A percentile compares a stretch with the other conserved stretches of the same genome.
Conservation (phyloP, 2,797 vertebrate species). For the Apogon hyalosoma region DNA sequence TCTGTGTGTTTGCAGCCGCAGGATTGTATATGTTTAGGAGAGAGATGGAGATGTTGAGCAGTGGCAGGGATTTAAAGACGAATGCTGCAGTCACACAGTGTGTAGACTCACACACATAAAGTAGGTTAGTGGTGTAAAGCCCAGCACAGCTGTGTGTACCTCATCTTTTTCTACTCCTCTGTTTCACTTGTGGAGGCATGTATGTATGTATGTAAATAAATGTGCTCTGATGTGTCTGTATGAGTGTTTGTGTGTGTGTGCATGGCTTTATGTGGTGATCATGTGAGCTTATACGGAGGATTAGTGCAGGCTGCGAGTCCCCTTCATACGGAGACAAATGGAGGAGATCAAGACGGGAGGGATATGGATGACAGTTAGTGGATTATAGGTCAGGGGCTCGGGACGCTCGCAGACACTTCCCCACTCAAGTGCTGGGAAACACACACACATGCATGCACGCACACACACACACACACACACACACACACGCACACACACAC, state of each 20-base stretch:
- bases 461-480: slow-evolving; percentile 8
- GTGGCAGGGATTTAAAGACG: slow-evolving; percentile 55
- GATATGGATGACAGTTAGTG: slow-evolving; percentile 65
- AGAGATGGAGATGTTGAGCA: slow-evolving; percentile 39
- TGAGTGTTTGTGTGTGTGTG: slow-evolving; percentile 12
- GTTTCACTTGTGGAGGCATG: slow-evolving; percentile 40
- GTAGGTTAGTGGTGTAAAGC: slow-evolving; percentile 75
- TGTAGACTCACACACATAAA: slow-evolving; percentile 56
- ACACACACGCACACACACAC: too few relatives aligned
- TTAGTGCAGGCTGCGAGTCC: slow-evolving; percentile 55
- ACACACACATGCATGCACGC: slow-evolving; percentile 8
- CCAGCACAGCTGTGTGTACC: slow-evolving; percentile 72
- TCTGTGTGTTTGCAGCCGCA: slow-evolving; percentile 30
- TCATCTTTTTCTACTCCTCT: slow-evolving; percentile 48
- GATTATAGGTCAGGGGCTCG: slow-evolving; percentile 71
- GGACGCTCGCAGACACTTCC: slow-evolving; percentile 50
- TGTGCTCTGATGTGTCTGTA: slow-evolving; percentile 18
- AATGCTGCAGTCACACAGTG: slow-evolving; percentile 56
- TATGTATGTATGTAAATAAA: slow-evolving; percentile 11
- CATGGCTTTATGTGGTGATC: slow-evolving; percentile 55
- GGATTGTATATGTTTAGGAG: slow-evolving; percentile 51
- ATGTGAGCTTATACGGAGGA: slow-evolving; percentile 42
- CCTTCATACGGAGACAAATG: slow-evolving; percentile 63
- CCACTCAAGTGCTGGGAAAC: slow-evolving; percentile 20
- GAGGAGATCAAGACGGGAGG: slow-evolving; percentile 63